These are phyloP conservation scores for Mystacides longicornis DNA, from an alignment of 2,888 invertebrate genomes.

Conservation along the genomic window DNA sequence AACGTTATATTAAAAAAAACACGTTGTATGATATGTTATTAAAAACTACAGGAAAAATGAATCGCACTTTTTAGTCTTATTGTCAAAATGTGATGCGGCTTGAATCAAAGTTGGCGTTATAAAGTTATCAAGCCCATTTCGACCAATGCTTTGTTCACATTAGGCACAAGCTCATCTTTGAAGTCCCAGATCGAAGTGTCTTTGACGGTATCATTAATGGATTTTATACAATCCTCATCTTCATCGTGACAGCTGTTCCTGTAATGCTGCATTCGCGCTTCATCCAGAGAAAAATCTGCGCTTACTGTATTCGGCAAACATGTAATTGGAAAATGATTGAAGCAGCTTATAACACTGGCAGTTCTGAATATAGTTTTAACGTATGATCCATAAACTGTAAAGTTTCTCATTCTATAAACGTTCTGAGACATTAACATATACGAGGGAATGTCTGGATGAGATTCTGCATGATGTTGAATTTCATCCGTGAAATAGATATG, in stretches of 20 bases:
- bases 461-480: slow-evolving; percentile 4
- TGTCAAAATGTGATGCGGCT: too few relatives aligned
- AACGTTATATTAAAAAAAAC: too few relatives aligned
- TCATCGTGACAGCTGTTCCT: slow-evolving; percentile 86
- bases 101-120: too few relatives aligned
- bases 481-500: slow-evolving; percentile 75
- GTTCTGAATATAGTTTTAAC: slow-evolving; percentile 92
- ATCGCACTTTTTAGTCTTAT: too few relatives aligned
- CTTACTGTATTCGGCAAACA: slow-evolving; percentile 60
- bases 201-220: slow-evolving; percentile 61
- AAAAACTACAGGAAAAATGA: too few relatives aligned
- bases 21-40: too few relatives aligned
- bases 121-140: too few relatives aligned
- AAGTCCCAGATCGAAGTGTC: slow-evolving; percentile 74
- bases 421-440: slow-evolving; percentile 79
- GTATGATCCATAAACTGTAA: slow-evolving; percentile 87
- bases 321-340: slow-evolving; percentile 81
- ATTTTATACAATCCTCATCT: slow-evolving; percentile 63
- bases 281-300: slow-evolving; percentile 70
- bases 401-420: slow-evolving; percentile 75
- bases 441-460: slow-evolving; percentile 54
- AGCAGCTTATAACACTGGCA: slow-evolving; percentile 77
- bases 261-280: slow-evolving; percentile 90
- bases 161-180: slow-evolving; percentile 62
- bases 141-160: too few relatives aligned